phyloP scores from a whole-genome alignment of 2,888 invertebrate genomes.

The Macrosoma leucophasiata region DNA sequence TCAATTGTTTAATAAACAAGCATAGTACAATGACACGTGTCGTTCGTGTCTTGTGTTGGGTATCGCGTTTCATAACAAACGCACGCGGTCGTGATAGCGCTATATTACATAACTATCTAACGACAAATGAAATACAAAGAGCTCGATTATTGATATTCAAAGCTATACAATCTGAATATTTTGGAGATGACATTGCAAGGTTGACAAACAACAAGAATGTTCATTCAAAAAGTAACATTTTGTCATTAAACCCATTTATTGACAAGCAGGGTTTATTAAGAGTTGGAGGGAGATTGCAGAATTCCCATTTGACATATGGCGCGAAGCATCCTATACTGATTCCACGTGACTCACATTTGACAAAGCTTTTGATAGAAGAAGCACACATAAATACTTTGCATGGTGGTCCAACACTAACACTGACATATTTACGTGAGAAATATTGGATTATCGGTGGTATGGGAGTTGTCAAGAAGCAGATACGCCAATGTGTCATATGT shows the following conservation, averaged over 20 bases:
- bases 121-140: no score
- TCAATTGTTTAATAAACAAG: no score
- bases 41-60: no score
- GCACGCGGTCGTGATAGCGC: no score
- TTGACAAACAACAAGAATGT: no score
- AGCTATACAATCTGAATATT: no score
- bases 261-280: conserved; percentile 2
- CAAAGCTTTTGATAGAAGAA: not conserved
- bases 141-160: no score
- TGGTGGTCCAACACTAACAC: not conserved
- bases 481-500: conserved; percentile 1
- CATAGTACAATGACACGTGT: no score
- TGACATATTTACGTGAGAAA: not conserved
- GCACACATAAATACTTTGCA: not conserved
- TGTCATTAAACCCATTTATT: conserved; percentile 2
- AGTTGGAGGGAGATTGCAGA: conserved; percentile 2
- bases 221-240: no score
- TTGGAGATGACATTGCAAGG: no score
- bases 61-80: no score
- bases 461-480: not conserved
- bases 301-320: not conserved
- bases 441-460: conserved; percentile 2
- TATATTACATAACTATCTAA: no score
- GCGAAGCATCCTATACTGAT: not conserved
- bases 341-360: not conserved